A percentile compares a stretch with the other conserved stretches of the same genome.
Conservation (phyloP, 2,113 vertebrate genomes). For the Psammodynastes pulverulentus region DNA sequence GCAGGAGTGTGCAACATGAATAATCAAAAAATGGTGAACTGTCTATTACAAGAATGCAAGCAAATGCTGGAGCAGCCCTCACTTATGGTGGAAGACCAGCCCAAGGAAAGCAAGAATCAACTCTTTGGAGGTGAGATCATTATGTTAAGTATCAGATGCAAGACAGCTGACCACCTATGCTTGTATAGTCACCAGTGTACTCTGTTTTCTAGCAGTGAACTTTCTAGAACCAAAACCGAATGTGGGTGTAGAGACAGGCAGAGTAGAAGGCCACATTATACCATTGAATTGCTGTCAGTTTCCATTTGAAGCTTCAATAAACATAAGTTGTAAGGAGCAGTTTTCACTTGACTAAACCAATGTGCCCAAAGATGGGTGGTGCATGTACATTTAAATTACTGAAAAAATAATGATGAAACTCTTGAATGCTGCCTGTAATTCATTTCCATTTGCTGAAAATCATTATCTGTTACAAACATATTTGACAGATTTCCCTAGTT, state of each 20-base stretch:
- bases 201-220: slow-evolving; percentile 69
- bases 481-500: slow-evolving; percentile 50
- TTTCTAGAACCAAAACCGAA: slow-evolving; percentile 71
- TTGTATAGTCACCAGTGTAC: slow-evolving; percentile 48
- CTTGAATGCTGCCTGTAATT: slow-evolving; percentile 64
- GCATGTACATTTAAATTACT: slow-evolving; percentile 75
- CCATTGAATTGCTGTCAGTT: slow-evolving; percentile 82
- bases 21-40: slow-evolving; percentile 64
- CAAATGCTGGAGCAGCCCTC: slow-evolving; percentile 51
- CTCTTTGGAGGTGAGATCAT: slow-evolving; percentile 76
- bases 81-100: slow-evolving; percentile 32
- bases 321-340: slow-evolving; percentile 73
- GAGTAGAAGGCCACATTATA: slow-evolving; percentile 75
- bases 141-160: slow-evolving; percentile 37
- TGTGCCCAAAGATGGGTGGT: slow-evolving; percentile 69
- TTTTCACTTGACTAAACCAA: slow-evolving; percentile 73
- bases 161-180: neutral
- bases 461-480: slow-evolving; percentile 55
- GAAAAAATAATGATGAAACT: slow-evolving; percentile 67
- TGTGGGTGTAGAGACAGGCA: slow-evolving; percentile 51
- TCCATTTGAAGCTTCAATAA: slow-evolving; percentile 81
- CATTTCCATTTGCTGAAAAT: slow-evolving; percentile 55
- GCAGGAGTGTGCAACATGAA: slow-evolving; percentile 72
- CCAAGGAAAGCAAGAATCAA: slow-evolving; percentile 54
- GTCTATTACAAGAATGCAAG: slow-evolving; percentile 76